Conservation (phyloP, 2,113 vertebrate species). For the Salminus brasiliensis region DNA sequence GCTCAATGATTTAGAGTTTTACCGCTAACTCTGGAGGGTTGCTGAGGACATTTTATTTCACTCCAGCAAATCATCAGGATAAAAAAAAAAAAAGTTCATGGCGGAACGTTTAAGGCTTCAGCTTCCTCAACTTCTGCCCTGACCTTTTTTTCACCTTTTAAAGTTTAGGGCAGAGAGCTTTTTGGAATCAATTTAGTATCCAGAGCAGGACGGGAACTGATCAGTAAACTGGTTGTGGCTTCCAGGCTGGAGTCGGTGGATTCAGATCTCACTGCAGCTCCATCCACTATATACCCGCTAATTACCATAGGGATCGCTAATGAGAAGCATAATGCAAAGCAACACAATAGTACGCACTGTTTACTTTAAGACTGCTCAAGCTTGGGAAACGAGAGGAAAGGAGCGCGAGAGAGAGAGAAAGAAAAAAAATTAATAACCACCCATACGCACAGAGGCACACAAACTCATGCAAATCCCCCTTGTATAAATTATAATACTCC, state of each 20-base stretch:
- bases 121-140: neutral
- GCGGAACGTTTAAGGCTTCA: conserved; percentile 23
- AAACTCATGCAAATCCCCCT: conserved; percentile 69
- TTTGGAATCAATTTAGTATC: neutral
- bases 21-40: neutral
- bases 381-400: conserved; percentile 59
- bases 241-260: neutral
- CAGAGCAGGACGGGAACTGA: conserved; percentile 2
- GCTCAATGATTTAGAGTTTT: conserved; percentile 20
- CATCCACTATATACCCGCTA: conserved; percentile 61
- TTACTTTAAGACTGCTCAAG: conserved; percentile 73
- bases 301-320: conserved; percentile 74
- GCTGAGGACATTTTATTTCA: conserved; percentile 38
- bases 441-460: conserved; percentile 31
- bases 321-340: conserved; percentile 72
- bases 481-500: conserved; percentile 82
- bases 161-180: neutral
- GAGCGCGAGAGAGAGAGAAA: too few relatives aligned
- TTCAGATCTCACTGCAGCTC: conserved; percentile 48
- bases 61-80: neutral
- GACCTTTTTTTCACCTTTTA: too few relatives aligned
- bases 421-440: conserved; percentile 18
- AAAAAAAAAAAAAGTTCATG: neutral
- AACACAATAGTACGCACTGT: conserved; percentile 74
- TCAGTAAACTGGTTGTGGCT: conserved; percentile 27